Conservation (phyloP, 2,797 vertebrate species). For the Macroramphosus scolopax region DNA sequence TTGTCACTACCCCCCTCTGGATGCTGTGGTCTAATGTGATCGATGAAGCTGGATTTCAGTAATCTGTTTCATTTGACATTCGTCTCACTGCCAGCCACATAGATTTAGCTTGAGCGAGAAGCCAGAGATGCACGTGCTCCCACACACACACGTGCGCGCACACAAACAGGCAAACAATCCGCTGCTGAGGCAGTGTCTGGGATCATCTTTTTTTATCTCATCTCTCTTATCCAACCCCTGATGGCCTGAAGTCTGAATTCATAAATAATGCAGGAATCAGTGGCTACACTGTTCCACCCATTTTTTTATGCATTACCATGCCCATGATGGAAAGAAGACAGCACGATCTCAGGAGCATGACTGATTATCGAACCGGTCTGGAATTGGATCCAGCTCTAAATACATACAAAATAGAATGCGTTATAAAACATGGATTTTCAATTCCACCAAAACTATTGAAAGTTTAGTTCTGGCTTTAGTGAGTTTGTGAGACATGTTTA, state of each 20-base stretch:
- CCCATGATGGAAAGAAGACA: conserved; percentile 15
- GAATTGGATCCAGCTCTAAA: conserved; percentile 3
- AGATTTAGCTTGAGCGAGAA: conserved; percentile 52
- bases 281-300: conserved; percentile 10
- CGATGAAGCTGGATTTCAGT: conserved; percentile 63
- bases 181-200: conserved; percentile 36
- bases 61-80: conserved; percentile 72
- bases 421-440: background rate
- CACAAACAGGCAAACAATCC: conserved; percentile 42
- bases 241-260: conserved; percentile 36
- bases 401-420: background rate
- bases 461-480: background rate
- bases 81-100: conserved; percentile 43
- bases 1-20: conserved; percentile 11
- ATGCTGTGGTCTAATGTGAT: conserved; percentile 46
- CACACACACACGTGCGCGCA: conserved; percentile 16
- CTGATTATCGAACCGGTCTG: no score
- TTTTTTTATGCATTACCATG: conserved; percentile 13
- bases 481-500: no score
- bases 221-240: conserved; percentile 46
- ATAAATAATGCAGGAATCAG: conserved; percentile 59
- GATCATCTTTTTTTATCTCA: conserved; percentile 49
- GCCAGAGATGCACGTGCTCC: conserved; percentile 49
- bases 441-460: background rate
- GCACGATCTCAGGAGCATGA: background rate